Conservation (phyloP, 2,797 vertebrate species). For the Pipistrellus pygmaeus region DNA sequence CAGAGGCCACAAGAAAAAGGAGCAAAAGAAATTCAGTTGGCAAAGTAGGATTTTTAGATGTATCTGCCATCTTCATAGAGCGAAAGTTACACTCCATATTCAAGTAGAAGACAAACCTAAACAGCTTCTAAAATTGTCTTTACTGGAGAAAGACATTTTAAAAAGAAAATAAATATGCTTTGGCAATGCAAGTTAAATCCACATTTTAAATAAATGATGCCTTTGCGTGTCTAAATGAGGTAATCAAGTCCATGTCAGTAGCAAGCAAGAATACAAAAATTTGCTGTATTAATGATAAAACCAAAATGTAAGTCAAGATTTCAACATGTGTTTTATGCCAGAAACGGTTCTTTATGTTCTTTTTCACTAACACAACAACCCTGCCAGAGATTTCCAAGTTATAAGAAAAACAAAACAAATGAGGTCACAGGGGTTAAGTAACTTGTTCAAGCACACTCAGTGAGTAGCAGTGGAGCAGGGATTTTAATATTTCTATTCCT, state of each 20-base stretch:
- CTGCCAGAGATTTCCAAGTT: not conserved
- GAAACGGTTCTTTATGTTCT: not conserved
- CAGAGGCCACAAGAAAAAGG: not conserved
- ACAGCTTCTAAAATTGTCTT: not conserved
- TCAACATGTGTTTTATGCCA: not conserved
- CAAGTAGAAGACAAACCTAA: not conserved
- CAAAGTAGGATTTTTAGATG: not conserved
- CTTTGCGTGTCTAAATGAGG: not conserved
- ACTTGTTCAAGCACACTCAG: not conserved
- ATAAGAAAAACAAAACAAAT: not conserved
- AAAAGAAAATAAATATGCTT: not conserved
- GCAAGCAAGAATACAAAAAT: conserved; percentile 16
- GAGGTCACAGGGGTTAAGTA: not conserved
- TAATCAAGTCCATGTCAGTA: not conserved
- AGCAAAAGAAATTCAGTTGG: not conserved
- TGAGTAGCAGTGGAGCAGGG: not conserved
- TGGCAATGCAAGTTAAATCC: not conserved
- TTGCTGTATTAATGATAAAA: not conserved
- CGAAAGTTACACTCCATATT: not conserved
- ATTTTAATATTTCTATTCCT: not conserved
- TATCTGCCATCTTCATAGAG: not conserved
- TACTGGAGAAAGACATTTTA: not conserved
- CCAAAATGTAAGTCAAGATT: not conserved
- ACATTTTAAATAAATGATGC: conserved; percentile 1
- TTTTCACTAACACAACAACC: not conserved